These are phyloP conservation scores for Gonioctena quinquepunctata DNA, from an alignment of 1,140 invertebrate genomes.

Conservation along the genomic window DNA sequence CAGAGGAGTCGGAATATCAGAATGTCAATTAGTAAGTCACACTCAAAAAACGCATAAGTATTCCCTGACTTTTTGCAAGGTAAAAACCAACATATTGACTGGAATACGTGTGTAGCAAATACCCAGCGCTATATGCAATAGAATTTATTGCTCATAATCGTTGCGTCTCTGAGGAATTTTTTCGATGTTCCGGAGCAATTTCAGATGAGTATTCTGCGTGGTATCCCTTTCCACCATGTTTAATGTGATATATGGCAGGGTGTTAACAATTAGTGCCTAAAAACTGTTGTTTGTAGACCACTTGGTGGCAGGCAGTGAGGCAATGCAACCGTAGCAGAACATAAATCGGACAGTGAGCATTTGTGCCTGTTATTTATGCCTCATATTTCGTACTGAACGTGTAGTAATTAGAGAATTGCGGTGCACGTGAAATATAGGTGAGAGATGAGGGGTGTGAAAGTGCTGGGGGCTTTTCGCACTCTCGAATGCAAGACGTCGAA, in stretches of 20 bases:
- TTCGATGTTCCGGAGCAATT: background rate
- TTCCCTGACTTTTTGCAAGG: too few relatives aligned
- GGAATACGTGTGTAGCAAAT: too few relatives aligned
- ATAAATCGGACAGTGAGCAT: constrained; percentile 54
- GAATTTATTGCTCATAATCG: background rate
- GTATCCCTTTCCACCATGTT: background rate
- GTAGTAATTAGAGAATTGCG: constrained; percentile 56
- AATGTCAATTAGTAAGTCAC: too few relatives aligned
- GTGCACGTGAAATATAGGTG: constrained; percentile 54
- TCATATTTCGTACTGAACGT: constrained; percentile 55
- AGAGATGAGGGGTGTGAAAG: constrained; percentile 32
- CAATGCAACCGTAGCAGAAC: constrained; percentile 38
- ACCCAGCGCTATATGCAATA: background rate
- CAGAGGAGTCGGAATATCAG: too few relatives aligned
- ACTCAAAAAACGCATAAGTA: too few relatives aligned
- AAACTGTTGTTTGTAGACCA: constrained; percentile 40
- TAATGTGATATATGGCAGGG: constrained; percentile 35
- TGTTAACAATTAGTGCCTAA: constrained; percentile 45
- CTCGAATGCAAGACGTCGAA: background rate
- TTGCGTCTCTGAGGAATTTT: background rate
- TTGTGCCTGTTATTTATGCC: constrained; percentile 53
- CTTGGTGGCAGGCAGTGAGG: constrained; percentile 32
- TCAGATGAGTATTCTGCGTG: background rate
- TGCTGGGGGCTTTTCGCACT: background rate
- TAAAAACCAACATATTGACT: too few relatives aligned